Conservation (phyloP, 2,888 invertebrate species). For the Nymphalis c-album region DNA sequence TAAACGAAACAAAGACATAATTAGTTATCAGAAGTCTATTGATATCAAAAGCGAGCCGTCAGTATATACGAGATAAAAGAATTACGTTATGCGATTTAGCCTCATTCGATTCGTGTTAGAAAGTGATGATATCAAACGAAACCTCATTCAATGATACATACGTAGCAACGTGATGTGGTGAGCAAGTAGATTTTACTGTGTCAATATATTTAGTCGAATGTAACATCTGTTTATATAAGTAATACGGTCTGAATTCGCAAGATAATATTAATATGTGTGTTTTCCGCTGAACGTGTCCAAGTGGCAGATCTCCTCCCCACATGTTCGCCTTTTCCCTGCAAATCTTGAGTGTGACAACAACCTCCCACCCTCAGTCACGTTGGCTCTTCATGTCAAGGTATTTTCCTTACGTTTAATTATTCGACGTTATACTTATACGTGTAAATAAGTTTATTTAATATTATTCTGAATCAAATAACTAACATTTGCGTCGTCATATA, state of each 20-base stretch:
- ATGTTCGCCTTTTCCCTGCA: constrained; percentile 58
- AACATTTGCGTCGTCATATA: background rate
- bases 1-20: background rate
- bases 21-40: constrained; percentile 21
- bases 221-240: constrained; percentile 10
- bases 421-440: constrained; percentile 43
- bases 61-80: constrained; percentile 13
- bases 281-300: constrained; percentile 67
- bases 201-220: constrained; percentile 16
- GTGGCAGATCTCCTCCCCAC: constrained; percentile 52
- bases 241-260: constrained; percentile 19
- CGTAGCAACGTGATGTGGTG: constrained; percentile 63
- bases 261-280: constrained; percentile 22
- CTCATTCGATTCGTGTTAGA: constrained; percentile 9
- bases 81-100: constrained; percentile 10
- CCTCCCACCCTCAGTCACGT: constrained; percentile 56
- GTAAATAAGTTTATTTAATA: constrained; percentile 13
- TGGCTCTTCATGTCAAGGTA: constrained; percentile 54
- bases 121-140: constrained; percentile 67
- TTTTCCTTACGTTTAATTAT: constrained; percentile 53
- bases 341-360: constrained; percentile 70
- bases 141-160: constrained; percentile 75
- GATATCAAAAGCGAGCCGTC: constrained; percentile 43
- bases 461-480: background rate
- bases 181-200: constrained; percentile 18